A percentile compares a stretch with the other conserved stretches of the same genome.
Conservation (phyloP, 2,113 vertebrate genomes). For the Ifrita kowaldi region DNA sequence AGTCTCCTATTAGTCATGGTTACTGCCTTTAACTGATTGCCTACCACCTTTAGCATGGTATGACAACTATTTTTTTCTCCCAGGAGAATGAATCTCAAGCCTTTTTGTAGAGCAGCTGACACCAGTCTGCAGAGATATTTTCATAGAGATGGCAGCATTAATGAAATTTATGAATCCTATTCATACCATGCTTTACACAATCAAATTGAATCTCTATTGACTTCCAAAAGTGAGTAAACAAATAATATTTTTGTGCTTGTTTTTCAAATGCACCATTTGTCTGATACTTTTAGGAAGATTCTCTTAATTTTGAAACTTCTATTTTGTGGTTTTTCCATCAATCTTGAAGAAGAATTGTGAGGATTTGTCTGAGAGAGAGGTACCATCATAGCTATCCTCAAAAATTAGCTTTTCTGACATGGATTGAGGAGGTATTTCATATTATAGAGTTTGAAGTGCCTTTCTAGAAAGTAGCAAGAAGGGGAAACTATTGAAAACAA, state of each 20-base stretch:
- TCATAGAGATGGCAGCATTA: not conserved
- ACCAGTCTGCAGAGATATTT: not conserved
- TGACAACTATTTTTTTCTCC: not conserved
- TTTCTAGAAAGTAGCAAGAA: not conserved
- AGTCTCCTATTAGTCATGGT: not conserved
- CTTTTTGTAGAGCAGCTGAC: not conserved
- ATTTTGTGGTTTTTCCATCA: not conserved
- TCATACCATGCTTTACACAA: not conserved
- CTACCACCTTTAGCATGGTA: not conserved
- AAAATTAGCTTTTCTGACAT: not conserved
- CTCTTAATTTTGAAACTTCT: not conserved
- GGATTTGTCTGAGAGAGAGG: not conserved
- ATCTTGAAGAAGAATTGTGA: not conserved
- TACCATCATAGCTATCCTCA: not conserved
- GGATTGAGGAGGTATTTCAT: not conserved
- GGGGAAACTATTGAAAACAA: not conserved
- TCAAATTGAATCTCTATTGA: not conserved
- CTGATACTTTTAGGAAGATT: not conserved
- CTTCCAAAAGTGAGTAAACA: not conserved
- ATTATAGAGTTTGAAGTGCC: accelerated
- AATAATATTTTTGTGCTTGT: not conserved
- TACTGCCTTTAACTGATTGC: not conserved
- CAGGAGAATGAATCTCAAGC: not conserved
- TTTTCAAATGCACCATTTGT: not conserved
- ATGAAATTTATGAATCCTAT: not conserved